Evolutionary conservation across 92 coral and sea anemone species (phyloP).

Genomic region (Umimayanthus chanpuru): DNA sequence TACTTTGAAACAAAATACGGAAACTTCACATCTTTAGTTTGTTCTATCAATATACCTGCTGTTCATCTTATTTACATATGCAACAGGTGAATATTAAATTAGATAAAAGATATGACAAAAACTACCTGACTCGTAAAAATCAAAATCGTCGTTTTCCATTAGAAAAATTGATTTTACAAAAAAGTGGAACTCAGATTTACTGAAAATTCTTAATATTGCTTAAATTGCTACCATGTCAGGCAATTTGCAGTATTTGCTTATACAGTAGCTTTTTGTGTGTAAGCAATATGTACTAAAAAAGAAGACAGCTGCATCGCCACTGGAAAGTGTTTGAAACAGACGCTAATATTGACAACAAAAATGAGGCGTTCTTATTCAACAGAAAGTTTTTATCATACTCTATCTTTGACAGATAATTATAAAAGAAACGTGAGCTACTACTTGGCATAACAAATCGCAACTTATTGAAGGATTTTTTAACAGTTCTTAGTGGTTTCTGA

Average conservation of each 20-base stretch:
- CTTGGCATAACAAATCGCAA: neutral
- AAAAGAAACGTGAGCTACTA: neutral
- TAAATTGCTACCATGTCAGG: neutral
- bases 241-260: neutral
- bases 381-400: neutral
- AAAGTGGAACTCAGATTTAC: too few relatives aligned
- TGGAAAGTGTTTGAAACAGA: neutral
- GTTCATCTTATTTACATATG: neutral
- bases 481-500: neutral
- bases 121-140: neutral
- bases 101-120: neutral
- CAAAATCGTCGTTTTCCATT: neutral
- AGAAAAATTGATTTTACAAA: neutral
- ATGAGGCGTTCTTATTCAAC: neutral
- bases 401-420: neutral
- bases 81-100: neutral
- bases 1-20: neutral
- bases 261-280: neutral
- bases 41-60: neutral
- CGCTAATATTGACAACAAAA: conserved; percentile 3
- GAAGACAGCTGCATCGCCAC: neutral
- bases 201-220: neutral
- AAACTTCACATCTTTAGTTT: neutral
- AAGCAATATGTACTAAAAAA: neutral
- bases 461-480: neutral